phyloP scores from a whole-genome alignment of 2,888 invertebrate genomes.

The Tachina lurida region DNA sequence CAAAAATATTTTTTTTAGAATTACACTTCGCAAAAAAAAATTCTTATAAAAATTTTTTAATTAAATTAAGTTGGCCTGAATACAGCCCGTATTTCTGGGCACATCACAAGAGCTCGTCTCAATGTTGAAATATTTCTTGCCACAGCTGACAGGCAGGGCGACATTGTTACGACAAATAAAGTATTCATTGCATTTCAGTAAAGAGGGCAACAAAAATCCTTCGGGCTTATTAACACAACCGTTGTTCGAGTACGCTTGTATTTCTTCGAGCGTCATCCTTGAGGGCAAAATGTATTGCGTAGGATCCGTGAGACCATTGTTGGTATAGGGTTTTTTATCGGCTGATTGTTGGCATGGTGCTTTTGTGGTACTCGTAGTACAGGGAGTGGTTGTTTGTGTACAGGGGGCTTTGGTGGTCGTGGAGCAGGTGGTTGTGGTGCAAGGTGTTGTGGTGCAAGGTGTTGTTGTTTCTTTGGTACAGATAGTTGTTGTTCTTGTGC shows the following conservation, averaged over 20 bases:
- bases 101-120: slow-evolving; percentile 77
- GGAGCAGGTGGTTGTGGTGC: slow-evolving; percentile 38
- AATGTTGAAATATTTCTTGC: slow-evolving; percentile 77
- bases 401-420: slow-evolving; percentile 38
- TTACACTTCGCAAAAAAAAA: neutral
- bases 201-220: slow-evolving; percentile 78
- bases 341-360: neutral
- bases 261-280: slow-evolving; percentile 52
- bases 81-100: slow-evolving; percentile 77
- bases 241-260: slow-evolving; percentile 73
- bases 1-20: too few relatives aligned
- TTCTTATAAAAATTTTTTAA: neutral
- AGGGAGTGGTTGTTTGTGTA: slow-evolving; percentile 32
- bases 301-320: neutral
- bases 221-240: slow-evolving; percentile 77
- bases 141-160: slow-evolving; percentile 77
- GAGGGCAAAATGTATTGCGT: slow-evolving; percentile 33
- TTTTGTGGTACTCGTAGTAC: slow-evolving; percentile 34
- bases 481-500: neutral
- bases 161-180: slow-evolving; percentile 78
- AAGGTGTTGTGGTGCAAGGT: slow-evolving; percentile 37
- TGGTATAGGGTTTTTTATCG: neutral
- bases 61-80: slow-evolving; percentile 19
- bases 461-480: neutral
- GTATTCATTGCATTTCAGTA: slow-evolving; percentile 78